A percentile compares a stretch with the other conserved stretches of the same genome.
Evolutionary conservation across 2,797 vertebrate genomes (phyloP).

Genomic region (Ctenopoma kingsleyae): DNA sequence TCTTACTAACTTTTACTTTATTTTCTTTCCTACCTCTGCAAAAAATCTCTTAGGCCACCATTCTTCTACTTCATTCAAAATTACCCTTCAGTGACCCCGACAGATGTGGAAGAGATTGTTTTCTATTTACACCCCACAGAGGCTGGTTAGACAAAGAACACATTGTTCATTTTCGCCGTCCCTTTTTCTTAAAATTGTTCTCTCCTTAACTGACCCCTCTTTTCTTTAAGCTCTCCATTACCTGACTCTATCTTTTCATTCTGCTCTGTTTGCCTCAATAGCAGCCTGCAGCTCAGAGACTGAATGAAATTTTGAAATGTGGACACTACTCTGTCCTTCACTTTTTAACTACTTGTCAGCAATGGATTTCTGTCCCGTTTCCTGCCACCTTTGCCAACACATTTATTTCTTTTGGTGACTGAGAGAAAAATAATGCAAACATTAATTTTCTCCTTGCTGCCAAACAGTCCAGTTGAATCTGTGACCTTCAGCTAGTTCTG

Average conservation of each 20-base stretch:
- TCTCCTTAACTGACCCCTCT: conserved; percentile 13
- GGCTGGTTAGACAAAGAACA: conserved; percentile 20
- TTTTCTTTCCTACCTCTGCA: conserved; percentile 5
- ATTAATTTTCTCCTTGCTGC: neutral
- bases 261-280: conserved; percentile 52
- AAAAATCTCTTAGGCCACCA: conserved; percentile 3
- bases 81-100: conserved; percentile 23
- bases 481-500: neutral
- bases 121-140: conserved; percentile 39
- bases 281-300: neutral
- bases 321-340: conserved; percentile 10
- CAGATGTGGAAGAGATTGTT: conserved; percentile 21
- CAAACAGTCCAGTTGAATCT: neutral
- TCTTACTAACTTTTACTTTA: conserved; percentile 13
- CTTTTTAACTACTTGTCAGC: neutral
- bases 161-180: conserved; percentile 17
- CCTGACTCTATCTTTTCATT: conserved; percentile 36
- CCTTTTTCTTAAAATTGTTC: conserved; percentile 17
- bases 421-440: neutral
- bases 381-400: neutral
- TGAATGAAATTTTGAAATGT: conserved; percentile 31
- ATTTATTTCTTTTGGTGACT: neutral
- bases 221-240: conserved; percentile 37
- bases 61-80: conserved; percentile 20
- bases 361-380: neutral